phyloP scores from a whole-genome alignment of 2,113 vertebrate species.

The Hepsetus odoe region DNA sequence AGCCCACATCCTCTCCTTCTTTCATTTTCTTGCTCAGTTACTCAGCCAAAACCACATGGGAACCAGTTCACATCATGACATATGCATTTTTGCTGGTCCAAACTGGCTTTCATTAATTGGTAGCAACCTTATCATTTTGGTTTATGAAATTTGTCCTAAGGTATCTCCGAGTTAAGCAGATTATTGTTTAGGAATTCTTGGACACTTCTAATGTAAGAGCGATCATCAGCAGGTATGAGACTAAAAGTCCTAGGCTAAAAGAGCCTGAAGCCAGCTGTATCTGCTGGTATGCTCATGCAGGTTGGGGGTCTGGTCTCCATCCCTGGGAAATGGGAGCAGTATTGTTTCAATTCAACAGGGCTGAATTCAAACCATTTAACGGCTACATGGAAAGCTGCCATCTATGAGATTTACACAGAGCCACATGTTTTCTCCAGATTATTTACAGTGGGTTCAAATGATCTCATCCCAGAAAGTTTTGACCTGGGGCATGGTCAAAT shows the following conservation, averaged over 20 bases:
- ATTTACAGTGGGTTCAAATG: neutral
- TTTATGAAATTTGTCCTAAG: neutral
- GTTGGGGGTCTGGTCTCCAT: neutral
- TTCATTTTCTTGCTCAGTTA: neutral
- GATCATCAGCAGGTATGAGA: too few relatives aligned
- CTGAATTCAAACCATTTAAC: neutral
- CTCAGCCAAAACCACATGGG: neutral
- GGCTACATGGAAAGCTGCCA: neutral
- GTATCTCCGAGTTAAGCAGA: neutral
- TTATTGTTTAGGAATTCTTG: too few relatives aligned
- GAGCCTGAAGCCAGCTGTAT: neutral
- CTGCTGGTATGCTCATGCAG: neutral
- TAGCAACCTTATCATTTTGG: neutral
- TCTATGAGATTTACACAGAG: neutral
- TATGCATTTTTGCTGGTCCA: neutral
- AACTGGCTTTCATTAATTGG: neutral
- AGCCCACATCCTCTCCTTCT: neutral
- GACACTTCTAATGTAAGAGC: too few relatives aligned
- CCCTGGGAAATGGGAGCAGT: neutral
- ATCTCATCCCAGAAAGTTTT: conserved; percentile 20
- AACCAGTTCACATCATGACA: neutral
- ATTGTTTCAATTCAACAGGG: neutral
- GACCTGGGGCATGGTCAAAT: neutral
- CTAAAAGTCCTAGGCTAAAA: too few relatives aligned
- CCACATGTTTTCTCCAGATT: neutral